phyloP scores from a whole-genome alignment of 2,113 vertebrate species.

The Albula goreensis region DNA sequence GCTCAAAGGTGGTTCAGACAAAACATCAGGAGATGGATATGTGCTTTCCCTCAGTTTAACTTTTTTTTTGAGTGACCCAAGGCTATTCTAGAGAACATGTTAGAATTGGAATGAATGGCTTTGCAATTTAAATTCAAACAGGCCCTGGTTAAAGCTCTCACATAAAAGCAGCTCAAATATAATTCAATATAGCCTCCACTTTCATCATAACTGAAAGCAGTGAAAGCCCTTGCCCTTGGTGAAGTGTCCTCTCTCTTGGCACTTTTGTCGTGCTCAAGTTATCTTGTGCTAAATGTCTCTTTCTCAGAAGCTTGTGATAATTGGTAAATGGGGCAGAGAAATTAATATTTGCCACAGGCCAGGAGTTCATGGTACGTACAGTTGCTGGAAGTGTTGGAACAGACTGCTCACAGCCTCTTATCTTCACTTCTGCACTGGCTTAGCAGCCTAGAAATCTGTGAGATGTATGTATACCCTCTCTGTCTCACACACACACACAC shows the following conservation, averaged over 20 bases:
- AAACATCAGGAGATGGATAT: background rate
- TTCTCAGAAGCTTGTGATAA: slow-evolving; percentile 2
- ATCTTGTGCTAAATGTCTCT: background rate
- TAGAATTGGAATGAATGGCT: background rate
- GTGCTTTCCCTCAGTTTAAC: background rate
- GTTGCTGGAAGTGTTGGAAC: too few species aligned
- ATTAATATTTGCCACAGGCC: slow-evolving; percentile 15
- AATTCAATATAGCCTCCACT: background rate
- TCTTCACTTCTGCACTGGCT: too few species aligned
- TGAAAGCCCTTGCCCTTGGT: background rate
- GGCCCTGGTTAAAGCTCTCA: background rate
- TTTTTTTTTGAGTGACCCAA: background rate
- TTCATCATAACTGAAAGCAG: background rate
- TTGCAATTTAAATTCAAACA: too few species aligned
- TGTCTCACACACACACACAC: too few species aligned
- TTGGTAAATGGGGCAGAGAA: slow-evolving; percentile 5
- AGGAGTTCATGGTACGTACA: too few species aligned
- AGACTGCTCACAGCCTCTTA: too few species aligned
- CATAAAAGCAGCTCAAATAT: background rate
- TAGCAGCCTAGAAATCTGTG: too few species aligned
- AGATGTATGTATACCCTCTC: too few species aligned
- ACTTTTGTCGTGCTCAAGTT: background rate
- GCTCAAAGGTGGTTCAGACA: slow-evolving; percentile 11
- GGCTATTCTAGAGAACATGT: slow-evolving; percentile 19
- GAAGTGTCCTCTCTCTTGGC: background rate